Evolutionary conservation across 2,797 vertebrate species (phyloP).

Genomic region (Xerus rutilus): DNA sequence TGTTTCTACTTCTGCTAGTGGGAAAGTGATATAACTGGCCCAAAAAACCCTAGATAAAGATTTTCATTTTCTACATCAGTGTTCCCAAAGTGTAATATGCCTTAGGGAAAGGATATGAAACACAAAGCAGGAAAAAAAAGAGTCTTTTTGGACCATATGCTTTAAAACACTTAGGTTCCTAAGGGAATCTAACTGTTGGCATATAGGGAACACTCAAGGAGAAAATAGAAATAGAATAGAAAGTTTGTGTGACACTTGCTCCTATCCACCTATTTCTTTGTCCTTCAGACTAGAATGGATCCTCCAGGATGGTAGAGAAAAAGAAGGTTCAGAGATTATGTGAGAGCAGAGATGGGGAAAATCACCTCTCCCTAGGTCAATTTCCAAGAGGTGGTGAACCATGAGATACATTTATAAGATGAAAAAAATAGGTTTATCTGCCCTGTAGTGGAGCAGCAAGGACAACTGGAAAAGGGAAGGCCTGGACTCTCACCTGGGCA

Average conservation of each 20-base stretch:
- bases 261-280: not conserved
- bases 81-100: not conserved
- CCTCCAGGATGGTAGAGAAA: not conserved
- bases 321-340: not conserved
- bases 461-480: too few species aligned
- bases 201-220: not conserved
- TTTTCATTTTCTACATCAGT: constrained; percentile 46
- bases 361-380: rapidly evolving
- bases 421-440: not conserved
- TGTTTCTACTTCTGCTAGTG: not conserved
- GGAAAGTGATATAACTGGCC: not conserved
- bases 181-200: not conserved
- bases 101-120: constrained; percentile 50
- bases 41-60: constrained; percentile 34
- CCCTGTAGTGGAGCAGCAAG: not conserved
- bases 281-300: not conserved
- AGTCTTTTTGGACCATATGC: not conserved
- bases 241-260: not conserved
- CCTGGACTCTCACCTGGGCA: not conserved
- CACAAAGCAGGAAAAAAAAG: not conserved
- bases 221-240: not conserved
- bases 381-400: not conserved
- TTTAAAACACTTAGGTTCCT: not conserved
- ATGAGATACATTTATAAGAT: not conserved
- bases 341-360: not conserved